These are phyloP conservation scores for Ophion obscuratus DNA, from an alignment of 2,888 invertebrate species.

Conservation along the genomic window DNA sequence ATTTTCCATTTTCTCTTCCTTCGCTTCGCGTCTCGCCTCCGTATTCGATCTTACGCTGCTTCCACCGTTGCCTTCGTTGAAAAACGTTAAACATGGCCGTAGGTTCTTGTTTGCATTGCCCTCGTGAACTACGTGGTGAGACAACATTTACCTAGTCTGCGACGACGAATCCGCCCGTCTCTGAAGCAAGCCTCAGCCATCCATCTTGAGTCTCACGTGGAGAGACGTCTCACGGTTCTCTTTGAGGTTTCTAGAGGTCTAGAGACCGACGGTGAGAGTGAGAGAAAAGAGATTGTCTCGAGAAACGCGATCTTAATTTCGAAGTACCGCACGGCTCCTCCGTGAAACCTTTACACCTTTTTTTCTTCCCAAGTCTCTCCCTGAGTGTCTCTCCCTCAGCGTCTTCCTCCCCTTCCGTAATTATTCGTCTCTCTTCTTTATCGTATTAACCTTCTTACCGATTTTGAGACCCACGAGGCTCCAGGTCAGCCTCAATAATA, in stretches of 20 bases:
- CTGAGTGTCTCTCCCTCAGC: not conserved
- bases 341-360: constrained; percentile 24
- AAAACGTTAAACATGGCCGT: constrained; percentile 73
- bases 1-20: not conserved
- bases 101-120: constrained; percentile 73
- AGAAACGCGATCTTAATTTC: constrained; percentile 57
- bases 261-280: constrained; percentile 26
- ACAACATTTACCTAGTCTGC: constrained; percentile 74
- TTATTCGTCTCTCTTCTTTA: constrained; percentile 31
- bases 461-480: constrained; percentile 2
- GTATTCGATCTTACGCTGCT: constrained; percentile 55
- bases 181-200: constrained; percentile 12
- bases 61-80: constrained; percentile 35
- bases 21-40: not conserved
- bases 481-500: not conserved
- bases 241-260: constrained; percentile 63
- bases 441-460: constrained; percentile 27
- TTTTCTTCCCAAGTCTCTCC: not conserved
- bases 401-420: not conserved
- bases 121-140: constrained; percentile 71
- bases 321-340: constrained; percentile 28
- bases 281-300: constrained; percentile 21
- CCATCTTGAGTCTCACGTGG: constrained; percentile 4
- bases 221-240: constrained; percentile 65
- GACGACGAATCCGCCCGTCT: constrained; percentile 41